Evolutionary conservation across 2,797 vertebrate species (phyloP), one percentile per base, ranked within the genome.

Genomic region (Mus caroli): DNA sequence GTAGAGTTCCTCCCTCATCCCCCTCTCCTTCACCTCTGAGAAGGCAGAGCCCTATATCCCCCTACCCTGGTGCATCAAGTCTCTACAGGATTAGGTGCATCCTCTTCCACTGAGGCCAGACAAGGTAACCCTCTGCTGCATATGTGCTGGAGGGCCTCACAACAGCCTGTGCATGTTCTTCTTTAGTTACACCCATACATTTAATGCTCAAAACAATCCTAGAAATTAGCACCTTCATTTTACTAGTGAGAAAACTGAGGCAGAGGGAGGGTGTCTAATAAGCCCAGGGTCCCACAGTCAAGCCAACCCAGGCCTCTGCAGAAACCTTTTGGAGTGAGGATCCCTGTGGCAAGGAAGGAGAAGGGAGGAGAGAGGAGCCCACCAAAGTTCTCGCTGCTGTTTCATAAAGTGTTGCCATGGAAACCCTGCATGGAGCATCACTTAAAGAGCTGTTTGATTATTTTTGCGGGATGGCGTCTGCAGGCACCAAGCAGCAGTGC

Each of bases 371-470:
- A 91, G 26, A 43, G 67, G 34, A 96, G 37, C 79, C 91, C 40
- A 56, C 91, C 88, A 79, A 96, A 97, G 93, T 97, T 94, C 88
- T 84, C 89, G 37, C 24, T 50, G 26, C 88, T 71, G 52, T 92
- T 97, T 96, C 90, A 93, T 92, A 97, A 98, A 97, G 56, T 0
- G 97, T 98, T 97, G 97, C 96, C 98, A 98, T 97, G 96, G 98
- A 97, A 98, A 99, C 98, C 69, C 79, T 88, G 92, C 69, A 96
- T 50, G 56, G 75, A 97, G 82, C 69, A 82, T 83, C 95, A 84
- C 95, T 97, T 90, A 95, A 97, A 98, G 97, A 96, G 91, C 95
- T 77, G 89, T 94, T 96, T 95, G 96, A 96, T 97, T 94, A 92
- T 96, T 94, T 97, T 96, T 96, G 85, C 37, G 24, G 88, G 86